These are phyloP conservation scores for Stramonita haemastoma DNA, from an alignment of 2,888 invertebrate species.

Conservation along the genomic window DNA sequence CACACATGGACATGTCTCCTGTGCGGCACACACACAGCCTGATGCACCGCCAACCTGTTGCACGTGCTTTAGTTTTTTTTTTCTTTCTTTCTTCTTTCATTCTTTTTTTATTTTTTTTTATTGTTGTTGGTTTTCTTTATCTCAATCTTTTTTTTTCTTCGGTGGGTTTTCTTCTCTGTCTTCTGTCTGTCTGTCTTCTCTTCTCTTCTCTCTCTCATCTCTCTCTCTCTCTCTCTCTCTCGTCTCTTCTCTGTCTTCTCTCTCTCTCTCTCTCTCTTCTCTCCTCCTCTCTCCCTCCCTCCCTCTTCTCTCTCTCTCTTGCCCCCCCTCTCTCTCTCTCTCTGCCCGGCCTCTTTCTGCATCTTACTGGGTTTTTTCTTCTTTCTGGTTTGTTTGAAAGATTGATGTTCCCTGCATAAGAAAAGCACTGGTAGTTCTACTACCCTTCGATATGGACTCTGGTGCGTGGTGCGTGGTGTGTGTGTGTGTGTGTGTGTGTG, in stretches of 20 bases:
- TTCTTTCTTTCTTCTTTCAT: too few relatives aligned
- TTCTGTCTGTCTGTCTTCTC: not conserved
- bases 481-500: too few relatives aligned
- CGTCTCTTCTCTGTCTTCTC: not conserved
- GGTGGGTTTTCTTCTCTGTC: not conserved
- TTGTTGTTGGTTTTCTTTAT: not conserved
- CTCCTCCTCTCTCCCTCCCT: not conserved
- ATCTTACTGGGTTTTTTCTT: not conserved
- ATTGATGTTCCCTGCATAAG: too few relatives aligned
- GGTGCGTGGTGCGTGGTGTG: too few relatives aligned
- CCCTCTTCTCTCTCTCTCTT: not conserved
- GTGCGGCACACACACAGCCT: too few relatives aligned
- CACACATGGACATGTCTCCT: too few relatives aligned
- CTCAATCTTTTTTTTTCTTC: not conserved
- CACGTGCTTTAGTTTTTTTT: not conserved
- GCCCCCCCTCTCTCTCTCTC: too few relatives aligned
- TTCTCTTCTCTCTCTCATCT: not conserved
- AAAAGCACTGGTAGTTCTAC: too few relatives aligned
- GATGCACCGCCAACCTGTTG: too few relatives aligned
- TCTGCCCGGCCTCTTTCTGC: not conserved
- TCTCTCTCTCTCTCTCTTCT: too few relatives aligned
- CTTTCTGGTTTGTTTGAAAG: too few relatives aligned
- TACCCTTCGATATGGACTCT: too few relatives aligned
- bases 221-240: not conserved
- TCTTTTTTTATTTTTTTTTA: not conserved